Conservation (phyloP, 2,888 invertebrate genomes). For the Drosophila neotestacea region DNA sequence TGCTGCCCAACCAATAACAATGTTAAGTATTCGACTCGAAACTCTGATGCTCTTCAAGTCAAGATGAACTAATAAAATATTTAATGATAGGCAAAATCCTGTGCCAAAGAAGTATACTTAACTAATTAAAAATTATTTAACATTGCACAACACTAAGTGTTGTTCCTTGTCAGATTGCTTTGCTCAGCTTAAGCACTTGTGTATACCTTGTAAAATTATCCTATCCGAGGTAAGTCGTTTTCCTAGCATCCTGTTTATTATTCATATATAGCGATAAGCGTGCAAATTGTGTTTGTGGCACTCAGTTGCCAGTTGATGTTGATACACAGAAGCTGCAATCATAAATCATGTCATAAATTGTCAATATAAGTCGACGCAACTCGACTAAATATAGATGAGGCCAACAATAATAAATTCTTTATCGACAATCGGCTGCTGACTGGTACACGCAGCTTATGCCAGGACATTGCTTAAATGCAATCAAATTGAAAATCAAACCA, state of each 20-base stretch:
- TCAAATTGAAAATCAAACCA: slow-evolving; percentile 73
- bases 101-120: not conserved
- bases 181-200: not conserved
- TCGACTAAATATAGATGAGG: slow-evolving; percentile 29
- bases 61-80: not conserved
- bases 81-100: not conserved
- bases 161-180: not conserved
- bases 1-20: slow-evolving; percentile 46
- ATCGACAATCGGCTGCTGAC: slow-evolving; percentile 40
- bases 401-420: slow-evolving; percentile 34
- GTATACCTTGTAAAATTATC: slow-evolving; percentile 18
- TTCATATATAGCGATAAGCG: slow-evolving; percentile 62
- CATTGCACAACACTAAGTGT: not conserved
- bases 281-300: slow-evolving; percentile 62
- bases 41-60: slow-evolving; percentile 22
- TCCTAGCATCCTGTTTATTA: slow-evolving; percentile 42
- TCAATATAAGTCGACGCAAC: slow-evolving; percentile 30
- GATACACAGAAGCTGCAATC: slow-evolving; percentile 44
- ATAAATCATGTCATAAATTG: slow-evolving; percentile 71
- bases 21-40: slow-evolving; percentile 23
- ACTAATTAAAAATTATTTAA: not conserved
- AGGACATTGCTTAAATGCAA: slow-evolving; percentile 66
- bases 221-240: slow-evolving; percentile 21
- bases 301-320: slow-evolving; percentile 33
- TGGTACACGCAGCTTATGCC: slow-evolving; percentile 45